These are phyloP conservation scores for Formica exsecta DNA, from an alignment of 1,140 invertebrate species.

Conservation along the genomic window DNA sequence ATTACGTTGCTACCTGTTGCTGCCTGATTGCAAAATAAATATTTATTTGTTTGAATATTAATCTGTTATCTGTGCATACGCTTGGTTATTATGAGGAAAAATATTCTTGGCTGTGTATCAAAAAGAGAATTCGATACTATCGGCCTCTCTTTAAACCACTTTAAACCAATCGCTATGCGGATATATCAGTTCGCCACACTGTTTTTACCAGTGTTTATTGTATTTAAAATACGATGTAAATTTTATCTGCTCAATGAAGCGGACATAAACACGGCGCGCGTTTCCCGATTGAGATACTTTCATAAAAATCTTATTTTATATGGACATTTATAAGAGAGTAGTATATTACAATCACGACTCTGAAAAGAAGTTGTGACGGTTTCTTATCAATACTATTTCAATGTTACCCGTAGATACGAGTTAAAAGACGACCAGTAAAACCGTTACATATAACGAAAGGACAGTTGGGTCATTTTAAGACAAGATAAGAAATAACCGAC, in stretches of 20 bases:
- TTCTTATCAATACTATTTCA: conserved; percentile 7
- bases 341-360: neutral
- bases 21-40: conserved; percentile 78
- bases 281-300: neutral
- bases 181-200: conserved; percentile 55
- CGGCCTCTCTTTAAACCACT: conserved; percentile 63
- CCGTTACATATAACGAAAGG: conserved; percentile 32
- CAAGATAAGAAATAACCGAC: conserved; percentile 63
- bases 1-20: conserved; percentile 78
- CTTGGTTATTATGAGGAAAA: conserved; percentile 55
- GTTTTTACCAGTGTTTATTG: conserved; percentile 40
- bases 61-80: conserved; percentile 61
- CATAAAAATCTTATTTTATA: neutral
- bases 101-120: conserved; percentile 62
- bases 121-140: conserved; percentile 64
- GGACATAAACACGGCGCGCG: conserved; percentile 10
- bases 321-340: neutral
- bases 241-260: conserved; percentile 41
- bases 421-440: conserved; percentile 28
- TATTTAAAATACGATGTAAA: conserved; percentile 52
- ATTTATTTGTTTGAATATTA: conserved; percentile 79
- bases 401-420: neutral
- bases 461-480: conserved; percentile 45
- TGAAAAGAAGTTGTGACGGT: neutral
- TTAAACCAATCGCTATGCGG: conserved; percentile 62